A percentile compares a stretch with the other conserved stretches of the same genome.
These are phyloP conservation scores for Copidosoma aretas DNA, from an alignment of 2,888 invertebrate genomes.

Conservation along the genomic window DNA sequence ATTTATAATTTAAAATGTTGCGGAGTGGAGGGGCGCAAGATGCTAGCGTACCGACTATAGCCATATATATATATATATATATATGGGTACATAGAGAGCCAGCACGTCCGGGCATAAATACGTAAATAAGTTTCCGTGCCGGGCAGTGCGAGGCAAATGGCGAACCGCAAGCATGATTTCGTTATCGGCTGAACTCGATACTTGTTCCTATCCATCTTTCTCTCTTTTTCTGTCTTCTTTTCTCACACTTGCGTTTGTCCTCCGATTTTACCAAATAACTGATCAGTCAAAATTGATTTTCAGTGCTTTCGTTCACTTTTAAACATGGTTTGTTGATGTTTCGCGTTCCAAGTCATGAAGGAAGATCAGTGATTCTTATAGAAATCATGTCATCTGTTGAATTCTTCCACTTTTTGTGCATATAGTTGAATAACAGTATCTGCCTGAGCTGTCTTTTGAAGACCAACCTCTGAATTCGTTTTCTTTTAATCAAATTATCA, in stretches of 20 bases:
- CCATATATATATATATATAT: neutral
- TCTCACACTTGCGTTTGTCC: neutral
- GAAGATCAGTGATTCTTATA: too few species aligned
- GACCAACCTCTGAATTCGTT: too few species aligned
- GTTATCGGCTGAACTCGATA: constrained; percentile 34
- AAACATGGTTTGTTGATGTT: too few species aligned
- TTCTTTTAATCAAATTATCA: too few species aligned
- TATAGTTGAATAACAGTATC: too few species aligned
- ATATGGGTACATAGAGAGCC: neutral
- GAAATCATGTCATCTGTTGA: too few species aligned
- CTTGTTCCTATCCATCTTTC: constrained; percentile 2
- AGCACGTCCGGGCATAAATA: constrained; percentile 10
- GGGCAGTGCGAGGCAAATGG: neutral
- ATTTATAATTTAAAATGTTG: neutral
- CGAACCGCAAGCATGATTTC: constrained; percentile 32
- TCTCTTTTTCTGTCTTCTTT: neutral
- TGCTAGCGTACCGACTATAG: neutral
- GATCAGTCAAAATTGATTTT: too few species aligned
- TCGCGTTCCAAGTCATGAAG: too few species aligned
- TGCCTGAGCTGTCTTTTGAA: too few species aligned
- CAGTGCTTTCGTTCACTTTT: too few species aligned
- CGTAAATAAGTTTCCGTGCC: neutral
- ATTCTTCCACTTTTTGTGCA: too few species aligned
- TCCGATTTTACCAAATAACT: neutral
- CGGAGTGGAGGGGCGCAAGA: neutral